Evolutionary conservation across 2,797 vertebrate genomes (phyloP).

Genomic region (Vultur gryphus): DNA sequence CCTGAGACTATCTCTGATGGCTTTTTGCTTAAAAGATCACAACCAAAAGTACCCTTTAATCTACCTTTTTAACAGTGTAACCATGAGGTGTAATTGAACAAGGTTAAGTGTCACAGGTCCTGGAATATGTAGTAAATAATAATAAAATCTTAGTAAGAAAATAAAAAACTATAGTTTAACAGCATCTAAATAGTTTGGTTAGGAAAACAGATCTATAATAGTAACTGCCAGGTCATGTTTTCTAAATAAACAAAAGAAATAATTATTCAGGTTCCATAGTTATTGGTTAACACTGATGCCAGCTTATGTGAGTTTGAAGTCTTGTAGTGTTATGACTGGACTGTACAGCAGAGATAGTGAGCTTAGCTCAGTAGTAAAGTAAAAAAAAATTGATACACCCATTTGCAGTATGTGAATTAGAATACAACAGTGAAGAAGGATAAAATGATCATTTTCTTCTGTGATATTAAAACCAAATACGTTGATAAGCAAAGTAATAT

Average conservation of each 20-base stretch:
- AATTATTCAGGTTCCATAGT: background rate
- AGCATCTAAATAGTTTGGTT: background rate
- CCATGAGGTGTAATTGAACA: background rate
- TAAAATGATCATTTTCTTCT: background rate
- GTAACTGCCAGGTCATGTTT: background rate
- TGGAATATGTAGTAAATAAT: background rate
- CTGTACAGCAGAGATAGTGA: background rate
- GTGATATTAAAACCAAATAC: background rate
- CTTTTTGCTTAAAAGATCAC: background rate
- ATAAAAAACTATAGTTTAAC: background rate
- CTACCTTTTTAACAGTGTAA: background rate
- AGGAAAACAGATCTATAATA: background rate
- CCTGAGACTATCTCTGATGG: background rate
- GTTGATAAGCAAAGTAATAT: background rate
- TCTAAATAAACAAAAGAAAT: background rate
- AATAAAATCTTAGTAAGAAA: background rate
- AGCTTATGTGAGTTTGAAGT: conserved; percentile 5
- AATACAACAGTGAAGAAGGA: background rate
- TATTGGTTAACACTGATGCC: background rate
- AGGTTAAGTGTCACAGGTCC: background rate
- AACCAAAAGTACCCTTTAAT: background rate
- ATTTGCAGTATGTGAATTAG: background rate
- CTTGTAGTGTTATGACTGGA: background rate
- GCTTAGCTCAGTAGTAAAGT: background rate
- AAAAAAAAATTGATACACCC: background rate